Conservation (phyloP, 1,140 invertebrate genomes). For the Probaryconus sp. region DNA sequence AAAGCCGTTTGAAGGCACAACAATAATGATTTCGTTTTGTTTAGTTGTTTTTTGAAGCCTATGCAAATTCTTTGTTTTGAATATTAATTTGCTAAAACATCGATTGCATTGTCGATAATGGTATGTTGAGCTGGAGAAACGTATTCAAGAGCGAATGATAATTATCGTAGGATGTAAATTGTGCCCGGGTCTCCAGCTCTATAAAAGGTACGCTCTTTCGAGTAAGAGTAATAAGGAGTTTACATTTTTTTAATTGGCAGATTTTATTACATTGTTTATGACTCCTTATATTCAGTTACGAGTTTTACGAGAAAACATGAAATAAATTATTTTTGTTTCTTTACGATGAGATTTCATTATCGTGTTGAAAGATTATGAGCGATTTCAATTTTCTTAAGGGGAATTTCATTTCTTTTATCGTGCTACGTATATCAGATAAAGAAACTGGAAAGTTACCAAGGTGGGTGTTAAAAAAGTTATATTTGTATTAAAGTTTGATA, state of each 20-base stretch:
- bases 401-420: slow-evolving; percentile 39
- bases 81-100: too few species aligned
- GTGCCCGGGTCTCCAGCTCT: slow-evolving; percentile 16
- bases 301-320: slow-evolving; percentile 30
- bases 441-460: slow-evolving; percentile 33
- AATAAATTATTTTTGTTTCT: slow-evolving; percentile 49
- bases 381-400: slow-evolving; percentile 47
- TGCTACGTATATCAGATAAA: slow-evolving; percentile 48
- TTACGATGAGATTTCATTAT: slow-evolving; percentile 50
- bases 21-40: too few species aligned
- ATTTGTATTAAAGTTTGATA: slow-evolving; percentile 34
- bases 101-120: too few species aligned
- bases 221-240: slow-evolving; percentile 22
- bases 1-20: too few species aligned
- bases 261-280: slow-evolving; percentile 59
- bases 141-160: slow-evolving; percentile 36
- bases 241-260: slow-evolving; percentile 56
- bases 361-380: slow-evolving; percentile 55
- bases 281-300: slow-evolving; percentile 15
- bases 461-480: slow-evolving; percentile 24
- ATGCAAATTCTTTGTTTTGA: too few species aligned
- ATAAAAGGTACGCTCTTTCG: slow-evolving; percentile 28
- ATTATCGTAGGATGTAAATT: slow-evolving; percentile 44
- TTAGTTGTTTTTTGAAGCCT: too few species aligned
- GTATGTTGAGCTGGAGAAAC: slow-evolving; percentile 21